Conservation (phyloP, 2,888 invertebrate genomes). For the Xanthorhoe spadicearia region DNA sequence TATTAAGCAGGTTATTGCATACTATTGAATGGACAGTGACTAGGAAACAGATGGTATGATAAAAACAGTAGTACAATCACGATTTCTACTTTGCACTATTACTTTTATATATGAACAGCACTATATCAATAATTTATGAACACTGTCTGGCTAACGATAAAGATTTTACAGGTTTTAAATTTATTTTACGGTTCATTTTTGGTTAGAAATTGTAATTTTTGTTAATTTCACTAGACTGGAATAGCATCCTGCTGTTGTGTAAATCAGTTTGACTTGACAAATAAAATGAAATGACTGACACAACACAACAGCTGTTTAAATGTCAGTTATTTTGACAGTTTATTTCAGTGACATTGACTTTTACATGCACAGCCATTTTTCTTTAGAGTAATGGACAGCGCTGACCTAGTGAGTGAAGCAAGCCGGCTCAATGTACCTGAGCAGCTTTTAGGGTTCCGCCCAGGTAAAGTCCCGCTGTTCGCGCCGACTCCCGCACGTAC, state of each 20-base stretch:
- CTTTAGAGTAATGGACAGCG: too few relatives aligned
- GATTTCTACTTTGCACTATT: neutral
- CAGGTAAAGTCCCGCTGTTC: too few relatives aligned
- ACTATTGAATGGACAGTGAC: conserved; percentile 42
- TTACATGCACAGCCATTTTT: too few relatives aligned
- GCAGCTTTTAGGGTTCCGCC: too few relatives aligned
- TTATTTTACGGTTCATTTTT: conserved; percentile 5
- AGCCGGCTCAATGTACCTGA: too few relatives aligned
- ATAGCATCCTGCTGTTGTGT: neutral
- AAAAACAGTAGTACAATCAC: conserved; percentile 6
- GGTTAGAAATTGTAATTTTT: neutral
- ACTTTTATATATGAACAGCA: neutral
- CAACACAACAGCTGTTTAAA: too few relatives aligned
- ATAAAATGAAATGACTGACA: too few relatives aligned
- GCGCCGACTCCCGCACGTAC: too few relatives aligned
- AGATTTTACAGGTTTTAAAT: neutral
- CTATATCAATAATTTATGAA: conserved; percentile 2
- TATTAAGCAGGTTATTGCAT: conserved; percentile 64
- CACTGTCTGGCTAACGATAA: neutral
- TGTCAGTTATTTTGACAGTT: too few relatives aligned
- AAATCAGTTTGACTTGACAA: neutral
- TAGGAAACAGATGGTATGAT: conserved; percentile 26
- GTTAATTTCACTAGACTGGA: neutral
- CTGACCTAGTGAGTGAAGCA: too few relatives aligned
- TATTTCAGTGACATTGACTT: too few relatives aligned